Conservation (phyloP, 1,140 invertebrate species). For the Drosophila tani region DNA sequence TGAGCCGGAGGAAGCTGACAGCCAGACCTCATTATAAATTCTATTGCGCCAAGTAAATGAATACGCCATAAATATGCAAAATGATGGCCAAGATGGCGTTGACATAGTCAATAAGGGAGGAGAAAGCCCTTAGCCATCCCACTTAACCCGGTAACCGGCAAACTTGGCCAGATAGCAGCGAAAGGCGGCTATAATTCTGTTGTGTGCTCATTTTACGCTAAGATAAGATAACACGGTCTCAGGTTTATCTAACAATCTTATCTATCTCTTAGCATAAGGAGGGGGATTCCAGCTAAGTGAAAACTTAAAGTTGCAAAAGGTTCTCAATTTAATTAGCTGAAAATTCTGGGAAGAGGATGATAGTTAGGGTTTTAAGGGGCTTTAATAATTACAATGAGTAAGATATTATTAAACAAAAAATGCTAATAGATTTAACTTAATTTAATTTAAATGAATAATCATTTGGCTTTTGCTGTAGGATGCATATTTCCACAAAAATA, state of each 20-base stretch:
- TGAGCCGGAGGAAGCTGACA: slow-evolving; percentile 16
- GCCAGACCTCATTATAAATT: slow-evolving; percentile 41
- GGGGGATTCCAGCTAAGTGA: not conserved
- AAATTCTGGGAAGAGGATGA: not conserved
- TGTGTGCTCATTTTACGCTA: slow-evolving; percentile 8
- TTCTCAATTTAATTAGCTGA: not conserved
- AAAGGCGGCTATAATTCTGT: not conserved
- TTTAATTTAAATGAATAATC: not conserved
- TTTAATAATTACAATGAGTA: not conserved
- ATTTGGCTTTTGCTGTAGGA: not conserved
- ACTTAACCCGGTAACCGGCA: slow-evolving; percentile 14
- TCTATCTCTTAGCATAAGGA: not conserved
- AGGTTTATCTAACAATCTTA: slow-evolving; percentile 36
- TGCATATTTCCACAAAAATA: not conserved
- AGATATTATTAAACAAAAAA: not conserved
- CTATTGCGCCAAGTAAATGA: slow-evolving; percentile 47
- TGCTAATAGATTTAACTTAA: not conserved
- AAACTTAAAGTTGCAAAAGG: not conserved
- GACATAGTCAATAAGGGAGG: slow-evolving; percentile 27
- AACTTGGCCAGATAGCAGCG: slow-evolving; percentile 16
- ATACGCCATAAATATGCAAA: slow-evolving; percentile 44
- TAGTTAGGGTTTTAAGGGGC: not conserved
- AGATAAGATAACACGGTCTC: slow-evolving; percentile 37
- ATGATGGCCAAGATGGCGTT: slow-evolving; percentile 40
- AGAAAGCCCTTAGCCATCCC: not conserved